Evolutionary conservation across 2,797 vertebrate genomes (phyloP).

Genomic region (Macropus fuliginosus): DNA sequence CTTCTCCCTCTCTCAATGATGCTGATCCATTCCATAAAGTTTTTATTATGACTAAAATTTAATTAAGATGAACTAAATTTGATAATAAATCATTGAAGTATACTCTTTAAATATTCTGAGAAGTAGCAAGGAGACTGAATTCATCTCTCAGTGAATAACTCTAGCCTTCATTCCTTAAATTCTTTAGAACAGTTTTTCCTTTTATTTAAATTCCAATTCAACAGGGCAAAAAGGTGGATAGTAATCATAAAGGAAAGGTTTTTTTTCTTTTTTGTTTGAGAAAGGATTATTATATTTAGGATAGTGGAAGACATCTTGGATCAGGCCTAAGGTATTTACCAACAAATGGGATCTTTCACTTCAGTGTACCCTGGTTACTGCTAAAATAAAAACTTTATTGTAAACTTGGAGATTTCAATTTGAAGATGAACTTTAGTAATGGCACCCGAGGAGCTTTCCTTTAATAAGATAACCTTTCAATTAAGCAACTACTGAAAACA

Average conservation of each 20-base stretch:
- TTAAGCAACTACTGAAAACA: conserved; percentile 11
- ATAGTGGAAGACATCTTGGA: conserved; percentile 21
- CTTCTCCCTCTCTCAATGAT: conserved; percentile 34
- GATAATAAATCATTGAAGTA: conserved; percentile 27
- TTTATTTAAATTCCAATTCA: background rate
- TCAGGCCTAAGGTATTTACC: conserved; percentile 1
- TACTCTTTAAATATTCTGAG: background rate
- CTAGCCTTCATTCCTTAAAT: background rate
- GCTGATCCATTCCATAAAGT: conserved; percentile 24
- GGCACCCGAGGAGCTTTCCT: background rate
- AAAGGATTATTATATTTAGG: background rate
- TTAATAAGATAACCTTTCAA: background rate
- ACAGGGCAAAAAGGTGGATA: conserved; percentile 32
- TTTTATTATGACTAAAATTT: conserved; percentile 38
- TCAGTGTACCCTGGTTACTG: conserved; percentile 19
- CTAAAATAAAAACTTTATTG: conserved; percentile 18
- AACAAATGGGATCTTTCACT: background rate
- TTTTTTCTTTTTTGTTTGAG: background rate
- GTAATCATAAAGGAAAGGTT: conserved; percentile 21
- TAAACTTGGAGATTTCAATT: background rate
- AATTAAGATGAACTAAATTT: conserved; percentile 35
- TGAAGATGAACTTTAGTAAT: conserved; percentile 17
- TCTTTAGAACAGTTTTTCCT: conserved; percentile 24
- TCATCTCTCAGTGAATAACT: conserved; percentile 8
- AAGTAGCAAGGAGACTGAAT: conserved; percentile 36